Conservation (phyloP, 2,113 vertebrate genomes). For the Ameiurus melas region DNA sequence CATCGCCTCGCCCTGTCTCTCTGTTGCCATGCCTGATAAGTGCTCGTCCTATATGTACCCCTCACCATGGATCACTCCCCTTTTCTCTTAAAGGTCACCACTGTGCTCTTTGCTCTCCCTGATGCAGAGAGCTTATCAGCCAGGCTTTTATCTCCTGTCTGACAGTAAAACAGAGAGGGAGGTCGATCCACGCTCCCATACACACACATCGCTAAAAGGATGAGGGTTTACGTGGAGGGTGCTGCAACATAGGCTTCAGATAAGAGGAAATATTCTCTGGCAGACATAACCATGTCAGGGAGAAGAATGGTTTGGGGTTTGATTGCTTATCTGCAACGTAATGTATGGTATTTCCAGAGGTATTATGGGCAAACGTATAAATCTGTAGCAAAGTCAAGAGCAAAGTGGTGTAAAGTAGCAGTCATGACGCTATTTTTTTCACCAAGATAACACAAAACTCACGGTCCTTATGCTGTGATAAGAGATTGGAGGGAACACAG, state of each 20-base stretch:
- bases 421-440: neutral
- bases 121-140: constrained; percentile 35
- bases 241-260: constrained; percentile 33
- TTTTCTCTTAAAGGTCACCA: constrained; percentile 58
- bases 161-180: constrained; percentile 51
- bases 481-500: neutral
- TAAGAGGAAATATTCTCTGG: constrained; percentile 38
- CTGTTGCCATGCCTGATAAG: constrained; percentile 40
- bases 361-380: neutral
- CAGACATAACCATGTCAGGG: constrained; percentile 22
- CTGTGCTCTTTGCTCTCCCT: constrained; percentile 25
- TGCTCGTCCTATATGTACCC: constrained; percentile 39
- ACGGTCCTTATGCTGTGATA: neutral
- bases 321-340: constrained; percentile 27
- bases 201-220: constrained; percentile 23
- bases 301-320: constrained; percentile 13
- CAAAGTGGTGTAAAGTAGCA: neutral
- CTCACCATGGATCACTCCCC: constrained; percentile 44
- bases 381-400: neutral
- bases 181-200: constrained; percentile 42
- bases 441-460: neutral
- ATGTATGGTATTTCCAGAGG: constrained; percentile 16
- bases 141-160: constrained; percentile 50
- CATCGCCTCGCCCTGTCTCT: neutral
- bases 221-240: constrained; percentile 35